Base-by-base conservation (phyloP, 2,797 vertebrate species). In the Menidia menidia region DNA sequence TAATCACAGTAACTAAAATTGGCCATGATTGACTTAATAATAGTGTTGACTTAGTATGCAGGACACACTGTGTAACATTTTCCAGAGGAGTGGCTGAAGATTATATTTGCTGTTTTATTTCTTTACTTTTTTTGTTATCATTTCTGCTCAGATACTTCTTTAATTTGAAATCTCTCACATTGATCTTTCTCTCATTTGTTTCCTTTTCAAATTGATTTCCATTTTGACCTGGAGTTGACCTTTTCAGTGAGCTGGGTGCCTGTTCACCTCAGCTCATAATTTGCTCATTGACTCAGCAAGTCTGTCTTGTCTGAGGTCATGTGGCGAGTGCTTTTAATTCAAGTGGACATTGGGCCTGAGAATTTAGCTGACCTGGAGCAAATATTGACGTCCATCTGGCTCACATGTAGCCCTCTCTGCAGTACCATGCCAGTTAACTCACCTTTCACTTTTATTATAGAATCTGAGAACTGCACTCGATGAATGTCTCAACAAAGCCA, bases 311-410 rank as follows among this genome's bases (percentile, higher is more conserved):
- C 55, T 67, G 63, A 78, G 60, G 25, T 75, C 54, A 67, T 75
- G 52, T 64, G 72, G 41, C 52, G 12, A 75, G 35, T 57, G 60
- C 43, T 71, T 78, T 67, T 8, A 39, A 61, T 56, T 9, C 31
- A 13, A 25, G 11, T 31, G 19, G n/a, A 25, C 55, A 55, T 62
- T 55, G 25, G 56, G 73, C 72, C 44, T 12, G 15, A 82, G 15
- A 56, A 54, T 80, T 78, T 48, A 80, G 60, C 56, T 51, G 72
- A 63, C 14, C 68, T 73, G 81, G 72, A 78, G 64, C 76, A 88
- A 91, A 91, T 88, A 88, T 73, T 75, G 70, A 86, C 78, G 77
- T 85, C 75, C 87, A 66, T 62, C 73, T 80, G 70, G 53, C 70
- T 84, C 71, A 69, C 33, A 81, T 73, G 80, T 82, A 58, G 68